Conservation (phyloP, 1,140 invertebrate genomes). For the Macrobrachium nipponense region DNA sequence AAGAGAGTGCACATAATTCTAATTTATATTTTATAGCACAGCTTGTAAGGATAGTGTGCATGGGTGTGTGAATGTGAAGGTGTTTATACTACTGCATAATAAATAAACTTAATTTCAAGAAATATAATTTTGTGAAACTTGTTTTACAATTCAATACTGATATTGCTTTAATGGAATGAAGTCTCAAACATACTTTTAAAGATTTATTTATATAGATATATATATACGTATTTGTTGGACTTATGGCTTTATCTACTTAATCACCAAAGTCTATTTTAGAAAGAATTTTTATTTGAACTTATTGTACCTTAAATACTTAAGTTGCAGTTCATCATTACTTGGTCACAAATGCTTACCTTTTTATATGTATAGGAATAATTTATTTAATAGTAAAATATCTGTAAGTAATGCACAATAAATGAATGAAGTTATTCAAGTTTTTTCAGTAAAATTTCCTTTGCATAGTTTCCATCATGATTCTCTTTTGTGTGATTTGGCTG, state of each 20-base stretch:
- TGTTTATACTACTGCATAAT: conserved; percentile 1
- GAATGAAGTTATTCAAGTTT: conserved; percentile 43
- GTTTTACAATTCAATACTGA: conserved; percentile 44
- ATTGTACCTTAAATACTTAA: conserved; percentile 51
- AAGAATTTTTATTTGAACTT: conserved; percentile 53
- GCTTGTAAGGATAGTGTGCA: conserved; percentile 42
- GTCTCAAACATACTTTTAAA: conserved; percentile 57
- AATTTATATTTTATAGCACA: conserved; percentile 17
- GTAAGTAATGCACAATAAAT: conserved; percentile 60
- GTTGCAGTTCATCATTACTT: conserved; percentile 54
- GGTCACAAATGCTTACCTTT: conserved; percentile 57
- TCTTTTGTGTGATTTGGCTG: background rate
- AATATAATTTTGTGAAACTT: conserved; percentile 24
- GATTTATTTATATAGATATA: conserved; percentile 53
- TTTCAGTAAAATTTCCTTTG: conserved; percentile 41
- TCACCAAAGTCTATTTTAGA: conserved; percentile 60
- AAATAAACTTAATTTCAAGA: conserved; percentile 9
- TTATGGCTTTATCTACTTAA: conserved; percentile 58
- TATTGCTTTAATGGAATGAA: conserved; percentile 56
- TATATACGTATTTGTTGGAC: conserved; percentile 11
- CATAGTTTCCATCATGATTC: background rate
- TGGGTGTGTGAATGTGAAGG: background rate
- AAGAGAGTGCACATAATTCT: background rate
- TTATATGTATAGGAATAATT: conserved; percentile 60
- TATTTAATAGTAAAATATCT: conserved; percentile 56